Base-by-base conservation (phyloP, 2,888 invertebrate species). In the Rotaria magnacalcarata region DNA sequence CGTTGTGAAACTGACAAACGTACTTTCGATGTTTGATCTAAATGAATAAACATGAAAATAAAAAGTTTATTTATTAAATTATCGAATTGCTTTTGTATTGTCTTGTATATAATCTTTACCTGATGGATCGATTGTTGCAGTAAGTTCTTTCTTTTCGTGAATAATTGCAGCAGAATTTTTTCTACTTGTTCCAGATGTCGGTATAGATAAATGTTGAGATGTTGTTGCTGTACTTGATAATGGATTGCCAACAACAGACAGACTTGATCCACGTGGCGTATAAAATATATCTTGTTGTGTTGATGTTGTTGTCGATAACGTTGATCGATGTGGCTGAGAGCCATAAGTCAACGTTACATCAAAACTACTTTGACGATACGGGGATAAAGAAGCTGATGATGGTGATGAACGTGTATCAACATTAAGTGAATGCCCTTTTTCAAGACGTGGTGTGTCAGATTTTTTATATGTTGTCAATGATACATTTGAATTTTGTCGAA, bases 201-300 rank as follows among this genome's bases (percentile, higher is more conserved):
- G 24, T 80, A 7, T 2, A 24, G 80, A 80, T 80, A 80, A 80
- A 80, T 80, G 80, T 47, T 80, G 47, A 80, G 47, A 47, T 24
- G 7, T 8, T 47, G 80, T 47, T n/a, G 80, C 16, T n/a, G 80
- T 47, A 47, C 21, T 80, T 16, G 24, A n/a, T 80, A 47, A 24
- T n/a, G 43, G 80, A 80, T 47, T 47, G 0, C 80, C 80, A 21
- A 47, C 3, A 80, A 80, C 80, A n/a, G 80, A 80, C 1, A 80
- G n/a, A 80, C 47, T 80, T 80, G 80, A 80, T 80, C 80, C 80
- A 47, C 80, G 80, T 80, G 80, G 80, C 8, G 80, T 80, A 80
- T 80, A 80, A 80, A 47, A 80, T 43, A 80, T n/a, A 11, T 80
- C 80, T 24, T 41, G 80, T 80, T 43, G 47, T 47, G 24, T 47